Evolutionary conservation across 2,113 vertebrate genomes (phyloP), one percentile per base, ranked within the genome.

Genomic region (Dendropsophus ebraccatus): DNA sequence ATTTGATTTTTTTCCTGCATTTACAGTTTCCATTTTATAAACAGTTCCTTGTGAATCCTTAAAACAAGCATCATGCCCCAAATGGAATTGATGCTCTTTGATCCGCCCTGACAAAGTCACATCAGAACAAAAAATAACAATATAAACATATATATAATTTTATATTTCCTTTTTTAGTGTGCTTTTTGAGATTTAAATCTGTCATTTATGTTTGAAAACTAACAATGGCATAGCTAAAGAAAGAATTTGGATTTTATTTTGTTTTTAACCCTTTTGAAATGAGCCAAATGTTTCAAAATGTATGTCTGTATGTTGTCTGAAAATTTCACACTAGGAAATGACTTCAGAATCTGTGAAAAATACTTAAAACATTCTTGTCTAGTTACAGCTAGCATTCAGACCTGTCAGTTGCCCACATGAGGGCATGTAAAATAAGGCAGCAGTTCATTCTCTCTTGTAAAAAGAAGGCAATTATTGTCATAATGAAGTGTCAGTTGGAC

Each of bases 401-500:
- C 12, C 0, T 52, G 23, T 67, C 23, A 47, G 16, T 52, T 28
- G 9, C n/a, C 28, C 28, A 23, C 50, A 19, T n/a, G 32, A 49
- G 76, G 25, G 3, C 1, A 85, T 79, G 84, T 54, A 79, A 72
- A 65, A 60, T 60, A 73, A 80, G 30, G 19, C 75, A 35, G 67
- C 23, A 72, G 69, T 16, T 47, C 1, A 41, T 25, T 81, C 41
- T 52, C 37, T 60, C 19, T 28, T 23, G 5, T n/a, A 52, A 35
- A 81, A 74, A 74, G 47, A 50, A 81, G 85, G 67, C 69, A 87
- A 52, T 45, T 49, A 30, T 28, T 81, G 14, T 35, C 45, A 45
- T 81, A 58, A 77, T 60, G 67, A 81, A 60, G 67, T 86, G 84
- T 78, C 67, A 86, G 67, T 74, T 81, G 52, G 54, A 81, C 52